phyloP scores from a whole-genome alignment of 1,140 invertebrate species.

The Eulimnadia texana region DNA sequence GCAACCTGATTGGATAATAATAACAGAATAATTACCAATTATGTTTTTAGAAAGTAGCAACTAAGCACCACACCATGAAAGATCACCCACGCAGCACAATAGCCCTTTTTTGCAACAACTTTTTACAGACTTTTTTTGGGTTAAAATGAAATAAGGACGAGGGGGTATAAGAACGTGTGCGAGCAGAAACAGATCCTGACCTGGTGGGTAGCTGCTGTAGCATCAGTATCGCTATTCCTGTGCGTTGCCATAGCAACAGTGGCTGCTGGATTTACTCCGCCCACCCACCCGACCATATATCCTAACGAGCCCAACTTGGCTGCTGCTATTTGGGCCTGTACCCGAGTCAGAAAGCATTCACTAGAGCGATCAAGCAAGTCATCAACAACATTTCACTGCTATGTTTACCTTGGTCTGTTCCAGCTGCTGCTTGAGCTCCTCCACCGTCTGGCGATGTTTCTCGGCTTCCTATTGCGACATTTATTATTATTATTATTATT shows the following conservation, averaged over 20 bases:
- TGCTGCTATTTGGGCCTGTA: constrained; percentile 1
- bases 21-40: too few relatives aligned
- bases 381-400: not conserved
- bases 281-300: constrained; percentile 8
- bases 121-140: too few relatives aligned
- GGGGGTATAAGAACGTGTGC: too few relatives aligned
- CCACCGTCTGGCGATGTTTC: not conserved
- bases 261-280: not conserved
- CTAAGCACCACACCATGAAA: too few relatives aligned
- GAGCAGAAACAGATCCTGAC: not conserved
- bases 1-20: too few relatives aligned
- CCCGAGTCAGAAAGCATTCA: not conserved
- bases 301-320: constrained; percentile 7
- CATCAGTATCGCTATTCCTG: not conserved
- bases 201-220: not conserved
- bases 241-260: not conserved
- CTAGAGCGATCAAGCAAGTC: not conserved
- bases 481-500: not conserved
- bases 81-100: too few relatives aligned
- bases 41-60: too few relatives aligned
- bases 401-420: constrained; percentile 6
- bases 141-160: too few relatives aligned
- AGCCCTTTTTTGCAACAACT: too few relatives aligned
- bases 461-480: not conserved
- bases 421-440: not conserved